These are phyloP conservation scores for Panagrolaimus sp. DNA, from an alignment of 1,140 invertebrate genomes.

Conservation along the genomic window DNA sequence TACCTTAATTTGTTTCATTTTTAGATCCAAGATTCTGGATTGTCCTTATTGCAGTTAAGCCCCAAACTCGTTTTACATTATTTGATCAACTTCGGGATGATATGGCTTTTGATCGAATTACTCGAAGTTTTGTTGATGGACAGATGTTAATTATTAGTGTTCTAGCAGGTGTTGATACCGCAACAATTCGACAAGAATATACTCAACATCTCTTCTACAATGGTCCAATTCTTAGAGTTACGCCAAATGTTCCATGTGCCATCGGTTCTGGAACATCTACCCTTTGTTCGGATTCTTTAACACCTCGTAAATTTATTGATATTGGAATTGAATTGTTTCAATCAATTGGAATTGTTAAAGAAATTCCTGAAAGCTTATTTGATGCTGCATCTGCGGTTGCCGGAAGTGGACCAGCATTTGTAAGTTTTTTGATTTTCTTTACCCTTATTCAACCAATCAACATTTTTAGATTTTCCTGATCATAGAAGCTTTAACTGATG, in stretches of 20 bases:
- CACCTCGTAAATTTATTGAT: neutral
- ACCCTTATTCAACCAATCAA: too few relatives aligned
- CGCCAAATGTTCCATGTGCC: constrained; percentile 35
- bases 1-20: too few relatives aligned
- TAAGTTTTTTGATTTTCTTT: constrained; percentile 20
- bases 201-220: neutral
- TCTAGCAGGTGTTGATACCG: neutral
- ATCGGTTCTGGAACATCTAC: constrained; percentile 17
- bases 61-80: neutral
- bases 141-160: neutral
- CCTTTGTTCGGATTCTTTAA: neutral
- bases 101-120: neutral
- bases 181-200: neutral
- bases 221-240: constrained; percentile 18
- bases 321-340: constrained; percentile 25
- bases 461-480: constrained; percentile 28
- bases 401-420: constrained; percentile 40
- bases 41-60: neutral
- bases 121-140: neutral
- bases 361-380: constrained; percentile 28
- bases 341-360: constrained; percentile 20
- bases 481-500: constrained; percentile 42
- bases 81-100: neutral
- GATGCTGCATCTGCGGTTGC: constrained; percentile 38
- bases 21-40: neutral